Percentiles rank a stretch among this genome's conserved stretches.
These are phyloP conservation scores for Muschampia plurimacula DNA, from an alignment of 2,888 invertebrate genomes.

Conservation along the genomic window DNA sequence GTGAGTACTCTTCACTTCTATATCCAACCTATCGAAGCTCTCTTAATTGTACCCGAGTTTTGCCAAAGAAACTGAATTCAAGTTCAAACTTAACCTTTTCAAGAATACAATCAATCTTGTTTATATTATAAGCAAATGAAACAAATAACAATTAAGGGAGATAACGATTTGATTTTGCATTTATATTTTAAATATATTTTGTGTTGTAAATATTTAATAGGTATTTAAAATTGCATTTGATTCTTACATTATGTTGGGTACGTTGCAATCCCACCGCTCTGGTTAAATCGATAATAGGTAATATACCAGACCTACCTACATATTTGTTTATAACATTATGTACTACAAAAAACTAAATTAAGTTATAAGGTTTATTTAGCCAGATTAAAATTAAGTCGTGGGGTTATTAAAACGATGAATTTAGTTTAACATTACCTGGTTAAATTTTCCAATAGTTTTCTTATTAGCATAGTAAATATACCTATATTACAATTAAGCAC, in stretches of 20 bases:
- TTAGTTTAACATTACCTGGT: neutral
- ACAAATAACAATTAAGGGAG: slow-evolving; percentile 49
- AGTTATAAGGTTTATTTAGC: neutral
- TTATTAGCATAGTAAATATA: slow-evolving; percentile 6
- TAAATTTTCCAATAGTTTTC: slow-evolving; percentile 14
- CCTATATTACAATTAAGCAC: neutral
- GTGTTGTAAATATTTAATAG: slow-evolving; percentile 44
- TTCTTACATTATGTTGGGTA: neutral
- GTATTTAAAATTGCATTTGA: neutral
- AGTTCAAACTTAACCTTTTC: neutral
- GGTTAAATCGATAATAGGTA: neutral
- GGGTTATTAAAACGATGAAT: neutral
- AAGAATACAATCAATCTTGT: neutral
- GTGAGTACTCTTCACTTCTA: slow-evolving; percentile 61
- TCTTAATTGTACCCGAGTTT: slow-evolving; percentile 53
- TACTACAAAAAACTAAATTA: neutral
- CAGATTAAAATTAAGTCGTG: neutral
- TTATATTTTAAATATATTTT: slow-evolving; percentile 13
- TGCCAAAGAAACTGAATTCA: slow-evolving; percentile 30
- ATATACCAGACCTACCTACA: neutral
- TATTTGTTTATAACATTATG: neutral
- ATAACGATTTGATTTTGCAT: neutral
- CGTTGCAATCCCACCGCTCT: neutral
- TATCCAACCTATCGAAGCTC: slow-evolving; percentile 62
- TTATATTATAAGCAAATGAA: neutral